These are phyloP conservation scores for Typhlichthys eigenmanni DNA, from an alignment of 2,797 vertebrate genomes.

Conservation along the genomic window DNA sequence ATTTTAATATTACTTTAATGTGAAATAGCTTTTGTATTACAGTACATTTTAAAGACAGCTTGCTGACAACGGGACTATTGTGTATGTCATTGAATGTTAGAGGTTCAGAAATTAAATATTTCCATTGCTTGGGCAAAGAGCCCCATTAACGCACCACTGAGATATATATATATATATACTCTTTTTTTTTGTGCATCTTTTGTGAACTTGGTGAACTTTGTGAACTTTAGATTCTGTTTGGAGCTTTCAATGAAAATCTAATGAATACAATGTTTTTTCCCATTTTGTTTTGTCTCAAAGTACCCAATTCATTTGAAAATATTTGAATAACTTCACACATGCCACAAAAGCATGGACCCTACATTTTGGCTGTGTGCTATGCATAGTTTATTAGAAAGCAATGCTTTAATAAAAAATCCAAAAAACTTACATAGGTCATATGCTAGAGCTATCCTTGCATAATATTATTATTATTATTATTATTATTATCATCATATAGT, in stretches of 20 bases:
- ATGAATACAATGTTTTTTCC: conserved; percentile 4
- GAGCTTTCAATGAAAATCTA: conserved; percentile 27
- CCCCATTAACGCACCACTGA: conserved; percentile 24
- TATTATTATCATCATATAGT: background rate
- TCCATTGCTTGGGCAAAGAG: conserved; percentile 35
- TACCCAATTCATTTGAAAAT: conserved; percentile 8
- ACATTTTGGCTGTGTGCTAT: background rate
- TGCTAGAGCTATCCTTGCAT: background rate
- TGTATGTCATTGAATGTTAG: conserved; percentile 34
- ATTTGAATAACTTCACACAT: conserved; percentile 18
- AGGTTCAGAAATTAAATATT: conserved; percentile 49
- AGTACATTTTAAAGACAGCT: conserved; percentile 45
- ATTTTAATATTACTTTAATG: conserved; percentile 47
- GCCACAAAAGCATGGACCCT: conserved; percentile 3
- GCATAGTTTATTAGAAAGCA: too few species aligned
- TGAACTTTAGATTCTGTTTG: conserved; percentile 15
- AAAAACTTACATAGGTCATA: background rate
- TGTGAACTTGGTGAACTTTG: conserved; percentile 5
- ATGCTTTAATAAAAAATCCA: too few species aligned
- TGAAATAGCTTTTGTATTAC: conserved; percentile 36
- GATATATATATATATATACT: background rate
- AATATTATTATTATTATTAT: background rate
- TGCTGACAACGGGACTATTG: conserved; percentile 37
- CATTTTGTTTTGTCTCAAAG: conserved; percentile 14
- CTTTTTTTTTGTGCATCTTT: conserved; percentile 21